Base-by-base conservation (phyloP, 1,140 invertebrate species). In the Sitodiplosis mosellana region DNA sequence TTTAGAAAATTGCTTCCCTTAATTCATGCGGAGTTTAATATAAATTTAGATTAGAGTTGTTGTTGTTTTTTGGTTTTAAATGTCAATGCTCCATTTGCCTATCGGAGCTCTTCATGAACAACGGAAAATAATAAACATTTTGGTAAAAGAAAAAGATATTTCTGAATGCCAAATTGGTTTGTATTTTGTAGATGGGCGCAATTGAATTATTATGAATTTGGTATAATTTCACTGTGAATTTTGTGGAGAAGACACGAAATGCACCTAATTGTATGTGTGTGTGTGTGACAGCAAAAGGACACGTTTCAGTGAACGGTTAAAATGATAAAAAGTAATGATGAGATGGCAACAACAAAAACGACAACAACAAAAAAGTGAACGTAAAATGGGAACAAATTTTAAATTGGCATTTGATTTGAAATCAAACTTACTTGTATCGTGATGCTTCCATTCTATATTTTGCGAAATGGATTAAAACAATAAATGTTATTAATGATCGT, bases 391-490 rank as follows among this genome's bases (percentile, higher is more conserved):
- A 27, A 27, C 10, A 27, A 5, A 27, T 27, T 27, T 10, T 27
- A 27, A 5, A 5, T 27, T 27, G 27, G n/a, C n/a, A 27, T 27
- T 10, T 27, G 27, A 33, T 22, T 34, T 33, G 14, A 2, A 18
- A 18, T 34, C 14, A 38, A 47, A 47, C 80, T 81, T 75, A 83
- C 80, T 83, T 64, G 78, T 72, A 56, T 81, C 79, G 53, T 77
- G 70, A 59, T 83, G 79, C 63, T 75, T 77, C 65, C 74, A 78
- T 67, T 78, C 80, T 50, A 48, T 63, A 21, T 33, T 12, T 7
- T 27, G 27, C 27, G 27, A 27, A 10, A 27, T n/a, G n/a, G n/a
- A n/a, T n/a, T n/a, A n/a, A n/a, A n/a, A n/a, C n/a, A n/a, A n/a
- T n/a, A n/a, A n/a, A n/a, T n/a, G n/a, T n/a, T n/a, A n/a, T n/a